Base-by-base conservation (phyloP, 2,888 invertebrate genomes). In the Lathronympha strigana region DNA sequence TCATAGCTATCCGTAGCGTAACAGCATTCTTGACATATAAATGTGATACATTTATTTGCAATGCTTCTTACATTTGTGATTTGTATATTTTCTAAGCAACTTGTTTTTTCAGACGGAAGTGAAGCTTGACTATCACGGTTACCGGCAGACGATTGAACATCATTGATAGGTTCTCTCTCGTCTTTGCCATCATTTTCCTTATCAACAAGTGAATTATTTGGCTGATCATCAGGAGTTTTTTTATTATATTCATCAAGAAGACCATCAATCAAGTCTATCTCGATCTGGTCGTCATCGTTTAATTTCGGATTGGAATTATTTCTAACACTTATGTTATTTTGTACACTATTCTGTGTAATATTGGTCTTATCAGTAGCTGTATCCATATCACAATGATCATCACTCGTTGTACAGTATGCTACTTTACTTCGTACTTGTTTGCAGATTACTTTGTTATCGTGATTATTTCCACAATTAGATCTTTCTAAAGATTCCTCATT, bases 31-130 rank as follows among this genome's bases (percentile, higher is more conserved):
- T 43, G 43, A 19, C 57, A 57, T 1, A 57, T 11, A 45, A 40
- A 57, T 19, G 45, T 31, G 2, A 28, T 4, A 19, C 28, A 8
- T 45, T 57, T 57, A n/a, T 28, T 43, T 45, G 4, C 43, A 8
- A 57, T n/a, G 31, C 43, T 57, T 13, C 19, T 57, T n/a, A 57
- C n/a, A 45, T 57, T 45, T 13, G 9, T 31, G n/a, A 57, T 45
- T 45, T 19, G n/a, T 45, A 57, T 57, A 19, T 57, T 45, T 19
- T 31, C 57, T 45, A 57, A 57, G 31, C 57, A 57, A 28, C 28
- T 43, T 8, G 5, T 25, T 11, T n/a, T 38, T 11, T 5, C 54
- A 15, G 54, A 15, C 2, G 15, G 4, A 23, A 23, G 11, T 15
- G 8, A 23, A 21, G 21, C 2, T 36, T 53, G 53, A 23, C n/a